A percentile compares a stretch with the other conserved stretches of the same genome.
Conservation (phyloP, 2,113 vertebrate species). For the human region DNA sequence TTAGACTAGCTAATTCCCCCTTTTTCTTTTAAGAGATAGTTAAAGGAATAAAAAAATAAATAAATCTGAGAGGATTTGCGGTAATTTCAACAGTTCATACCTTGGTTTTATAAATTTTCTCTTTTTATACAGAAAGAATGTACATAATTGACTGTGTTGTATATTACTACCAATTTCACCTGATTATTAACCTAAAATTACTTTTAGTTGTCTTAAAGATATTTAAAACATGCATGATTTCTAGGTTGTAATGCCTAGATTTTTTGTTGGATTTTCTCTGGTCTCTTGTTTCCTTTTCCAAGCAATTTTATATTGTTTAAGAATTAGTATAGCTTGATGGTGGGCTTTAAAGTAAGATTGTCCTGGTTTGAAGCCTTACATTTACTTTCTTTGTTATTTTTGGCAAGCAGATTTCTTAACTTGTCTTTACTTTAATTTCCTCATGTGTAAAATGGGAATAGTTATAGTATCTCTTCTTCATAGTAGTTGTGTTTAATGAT, state of each 20-base stretch:
- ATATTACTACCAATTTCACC: background rate
- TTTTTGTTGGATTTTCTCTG: slow-evolving; percentile 13
- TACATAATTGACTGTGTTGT: background rate
- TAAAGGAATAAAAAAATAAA: background rate
- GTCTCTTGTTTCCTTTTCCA: background rate
- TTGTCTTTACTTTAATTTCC: background rate
- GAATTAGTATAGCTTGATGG: slow-evolving; percentile 1
- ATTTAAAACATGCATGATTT: background rate
- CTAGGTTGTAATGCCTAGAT: background rate
- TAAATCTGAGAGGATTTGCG: background rate
- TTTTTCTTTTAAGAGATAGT: background rate
- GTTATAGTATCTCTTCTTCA: background rate
- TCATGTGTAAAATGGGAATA: background rate
- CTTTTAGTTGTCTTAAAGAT: slow-evolving; percentile 9
- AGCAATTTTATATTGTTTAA: background rate
- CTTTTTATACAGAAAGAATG: background rate
- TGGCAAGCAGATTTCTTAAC: background rate
- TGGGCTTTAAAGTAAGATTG: background rate
- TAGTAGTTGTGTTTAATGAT: background rate
- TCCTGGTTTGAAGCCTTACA: background rate
- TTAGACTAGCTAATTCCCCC: background rate
- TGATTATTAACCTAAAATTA: background rate
- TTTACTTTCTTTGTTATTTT: slow-evolving; percentile 21
- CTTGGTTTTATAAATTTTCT: background rate
- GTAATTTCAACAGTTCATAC: background rate